These are phyloP conservation scores for Glyptemys insculpta DNA, from an alignment of 2,797 vertebrate genomes.

Conservation along the genomic window DNA sequence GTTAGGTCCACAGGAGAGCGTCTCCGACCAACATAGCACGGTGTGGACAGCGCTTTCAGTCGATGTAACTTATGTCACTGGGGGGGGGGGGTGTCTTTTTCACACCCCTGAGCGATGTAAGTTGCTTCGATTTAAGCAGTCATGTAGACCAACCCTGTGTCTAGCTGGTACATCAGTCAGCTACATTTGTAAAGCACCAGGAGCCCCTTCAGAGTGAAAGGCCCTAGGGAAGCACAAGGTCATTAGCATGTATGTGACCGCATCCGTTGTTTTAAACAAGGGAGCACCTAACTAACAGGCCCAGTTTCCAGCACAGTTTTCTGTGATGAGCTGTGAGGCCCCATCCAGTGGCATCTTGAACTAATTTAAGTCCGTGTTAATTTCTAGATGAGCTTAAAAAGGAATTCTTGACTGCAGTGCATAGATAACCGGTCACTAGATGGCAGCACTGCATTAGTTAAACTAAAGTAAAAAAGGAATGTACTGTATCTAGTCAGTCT, in stretches of 20 bases:
- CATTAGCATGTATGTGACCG: neutral
- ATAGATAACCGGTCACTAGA: neutral
- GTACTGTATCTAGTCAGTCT: too few species aligned
- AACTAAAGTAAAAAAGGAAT: neutral
- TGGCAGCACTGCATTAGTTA: neutral
- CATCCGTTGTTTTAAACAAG: neutral
- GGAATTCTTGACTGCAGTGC: neutral
- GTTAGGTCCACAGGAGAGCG: too few species aligned
- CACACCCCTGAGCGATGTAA: too few species aligned
- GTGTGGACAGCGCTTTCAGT: too few species aligned
- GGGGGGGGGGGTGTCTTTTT: too few species aligned
- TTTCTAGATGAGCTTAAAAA: neutral
- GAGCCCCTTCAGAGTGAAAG: neutral
- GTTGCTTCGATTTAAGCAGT: too few species aligned
- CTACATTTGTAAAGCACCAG: neutral
- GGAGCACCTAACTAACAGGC: neutral
- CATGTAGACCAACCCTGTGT: neutral
- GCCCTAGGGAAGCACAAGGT: too few species aligned
- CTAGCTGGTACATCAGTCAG: too few species aligned
- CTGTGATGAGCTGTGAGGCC: neutral
- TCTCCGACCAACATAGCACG: too few species aligned
- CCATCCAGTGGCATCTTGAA: neutral
- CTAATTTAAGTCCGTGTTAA: neutral
- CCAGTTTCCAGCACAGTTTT: neutral
- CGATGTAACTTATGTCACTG: too few species aligned